Base-by-base conservation (phyloP, 2,888 invertebrate species). In the Serrognathus titanus region DNA sequence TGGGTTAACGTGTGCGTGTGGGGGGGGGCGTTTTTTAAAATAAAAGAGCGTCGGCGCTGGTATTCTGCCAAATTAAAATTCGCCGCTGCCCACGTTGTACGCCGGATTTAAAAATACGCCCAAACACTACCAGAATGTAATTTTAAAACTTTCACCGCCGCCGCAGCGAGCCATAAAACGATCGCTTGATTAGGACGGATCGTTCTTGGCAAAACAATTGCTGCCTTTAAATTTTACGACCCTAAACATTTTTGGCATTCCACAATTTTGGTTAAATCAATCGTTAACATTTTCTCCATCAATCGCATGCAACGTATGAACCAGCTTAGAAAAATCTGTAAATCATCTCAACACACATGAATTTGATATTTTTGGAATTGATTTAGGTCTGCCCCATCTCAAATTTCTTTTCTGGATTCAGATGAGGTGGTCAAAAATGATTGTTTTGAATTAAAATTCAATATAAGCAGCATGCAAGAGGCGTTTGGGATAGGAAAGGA, bases 61-160 rank as follows among this genome's bases (percentile, higher is more conserved):
- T 47, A 39, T 55, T 40, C 10, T 55, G 59, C 59, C 59, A 59
- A 55, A 56, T 51, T 56, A 53, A 49, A 55, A 45, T 41, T 49
- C 48, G 43, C 51, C 51, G 47, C 57, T 31, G 57, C 57, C 57
- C 52, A 57, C 57, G 51, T 52, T 6, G 48, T 52, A 49, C 20
- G 41, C 46, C 24, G 48, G 51, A 52, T 52, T 52, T 57, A 57
- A 57, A 57, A 57, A 57, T 57, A 57, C 52, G 48, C 35, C 57
- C 48, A 55, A 55, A 55, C 48, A 55, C 24, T 31, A 31, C 24
- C 24, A 31, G 24, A 31, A 31, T 7, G 24, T 31, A 31, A 31
- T 31, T 31, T 31, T 31, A 31, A 31, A 31, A 31, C 24, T 31
- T 31, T 31, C 24, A 31, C 24, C 24, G 24, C 24, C 24, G 24